Evolutionary conservation across 2,113 vertebrate species (phyloP), one percentile per base, ranked within the genome.

Genomic region (Saguinus imperator): DNA sequence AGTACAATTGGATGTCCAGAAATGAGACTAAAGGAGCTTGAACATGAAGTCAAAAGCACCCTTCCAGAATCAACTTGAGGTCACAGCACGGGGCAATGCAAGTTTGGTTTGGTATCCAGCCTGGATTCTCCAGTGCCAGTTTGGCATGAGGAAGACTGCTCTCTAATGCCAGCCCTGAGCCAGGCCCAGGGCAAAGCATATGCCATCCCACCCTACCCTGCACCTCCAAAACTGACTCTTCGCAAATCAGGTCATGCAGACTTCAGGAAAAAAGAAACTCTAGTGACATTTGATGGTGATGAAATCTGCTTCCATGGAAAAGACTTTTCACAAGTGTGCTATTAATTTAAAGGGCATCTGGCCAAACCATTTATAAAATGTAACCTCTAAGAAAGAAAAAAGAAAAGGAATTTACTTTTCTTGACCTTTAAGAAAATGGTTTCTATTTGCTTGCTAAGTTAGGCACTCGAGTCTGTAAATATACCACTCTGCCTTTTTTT

Each of bases 21-120:
- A 94, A 87, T 93, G 95, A 97, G 82, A 97, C 95, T 8, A 93
- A 97, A 95, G 21, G 0, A 90, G 23, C 37, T 85, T 52, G 75
- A 97, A 87, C 7, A 2, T 77, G 86, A 95, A 97, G 77, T 64
- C 64, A 70, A 68, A 89, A 90, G 45, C 21, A 32, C 55, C 68
- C 23, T n/a, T 68, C 61, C 86, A 43, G 43, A 57, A 93, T 8
- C 50, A 64, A 43, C 80, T 45, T 27, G 35, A 45, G 29, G 58
- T 25, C 76, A n/a, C 23, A 45, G 75, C 43, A 85, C 50, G 45
- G 50, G 29, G 13, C 43, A 96, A 96, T 96, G 25, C 21, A 94
- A 58, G 50, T 9, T 73, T 48, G 29, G 32, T 8, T 48, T 48
- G 43, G 85, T 80, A 70, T 92, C 35, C 14, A 16, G 95, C 83